Percentiles rank a stretch among this genome's conserved stretches.
Conservation (phyloP, 2,888 invertebrate species). For the Eumacrocentrus americanus region DNA sequence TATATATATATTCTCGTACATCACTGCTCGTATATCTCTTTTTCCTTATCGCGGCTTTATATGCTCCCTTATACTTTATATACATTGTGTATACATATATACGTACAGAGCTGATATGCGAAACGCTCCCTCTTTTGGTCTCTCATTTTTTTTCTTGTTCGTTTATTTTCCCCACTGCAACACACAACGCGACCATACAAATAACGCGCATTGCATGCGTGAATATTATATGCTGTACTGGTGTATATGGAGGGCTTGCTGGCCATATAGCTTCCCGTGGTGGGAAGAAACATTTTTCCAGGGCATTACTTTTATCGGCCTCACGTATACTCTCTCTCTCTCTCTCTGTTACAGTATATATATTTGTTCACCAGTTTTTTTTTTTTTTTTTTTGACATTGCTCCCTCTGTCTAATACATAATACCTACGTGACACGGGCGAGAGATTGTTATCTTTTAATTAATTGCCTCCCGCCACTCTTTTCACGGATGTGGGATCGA, state of each 20-base stretch:
- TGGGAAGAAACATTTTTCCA: constrained; percentile 50
- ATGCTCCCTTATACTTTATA: constrained; percentile 55
- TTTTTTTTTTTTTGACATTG: constrained; percentile 27
- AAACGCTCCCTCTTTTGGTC: constrained; percentile 1
- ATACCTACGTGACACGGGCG: constrained; percentile 35
- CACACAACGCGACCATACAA: constrained; percentile 7
- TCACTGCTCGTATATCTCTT: constrained; percentile 44
- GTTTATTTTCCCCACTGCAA: constrained; percentile 1
- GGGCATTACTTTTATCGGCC: constrained; percentile 52
- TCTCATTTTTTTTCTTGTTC: not conserved
- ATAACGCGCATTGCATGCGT: constrained; percentile 6
- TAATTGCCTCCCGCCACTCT: constrained; percentile 36
- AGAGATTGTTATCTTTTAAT: constrained; percentile 38
- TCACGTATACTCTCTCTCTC: constrained; percentile 33
- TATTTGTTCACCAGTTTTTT: constrained; percentile 12
- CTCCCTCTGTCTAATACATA: constrained; percentile 34
- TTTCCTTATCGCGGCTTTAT: constrained; percentile 54
- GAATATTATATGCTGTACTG: constrained; percentile 26
- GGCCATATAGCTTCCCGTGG: not conserved
- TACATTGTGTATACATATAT: constrained; percentile 7
- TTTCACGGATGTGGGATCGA: too few species aligned
- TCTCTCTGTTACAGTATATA: not conserved
- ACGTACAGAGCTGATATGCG: not conserved
- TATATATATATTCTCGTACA: too few species aligned
- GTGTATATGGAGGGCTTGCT: constrained; percentile 15